Conservation (phyloP, 2,888 invertebrate species). For the Perizoma flavofasciatum region DNA sequence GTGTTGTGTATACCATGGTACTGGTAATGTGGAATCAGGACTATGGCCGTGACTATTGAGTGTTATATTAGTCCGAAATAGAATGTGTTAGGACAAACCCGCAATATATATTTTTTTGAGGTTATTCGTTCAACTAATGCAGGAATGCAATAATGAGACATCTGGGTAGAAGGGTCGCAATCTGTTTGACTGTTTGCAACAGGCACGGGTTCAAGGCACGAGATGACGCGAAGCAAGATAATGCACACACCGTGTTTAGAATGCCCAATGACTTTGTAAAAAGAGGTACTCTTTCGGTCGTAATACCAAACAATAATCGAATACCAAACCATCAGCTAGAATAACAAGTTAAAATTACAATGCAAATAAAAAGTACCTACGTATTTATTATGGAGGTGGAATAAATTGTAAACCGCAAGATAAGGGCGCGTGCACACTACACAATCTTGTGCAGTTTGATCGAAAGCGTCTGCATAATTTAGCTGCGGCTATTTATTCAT, state of each 20-base stretch:
- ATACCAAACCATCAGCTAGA: constrained; percentile 11
- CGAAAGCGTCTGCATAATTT: background rate
- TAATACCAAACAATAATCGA: constrained; percentile 11
- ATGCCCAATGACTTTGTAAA: constrained; percentile 5
- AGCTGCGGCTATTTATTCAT: too few species aligned
- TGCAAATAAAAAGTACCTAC: background rate
- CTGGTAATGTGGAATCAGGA: too few species aligned
- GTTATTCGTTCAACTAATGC: background rate
- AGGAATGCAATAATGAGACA: constrained; percentile 13
- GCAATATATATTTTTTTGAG: too few species aligned
- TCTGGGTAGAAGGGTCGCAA: constrained; percentile 5
- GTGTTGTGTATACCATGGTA: too few species aligned
- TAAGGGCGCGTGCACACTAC: background rate
- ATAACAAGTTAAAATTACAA: constrained; percentile 12
- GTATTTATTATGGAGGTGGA: background rate
- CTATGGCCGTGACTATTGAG: too few species aligned
- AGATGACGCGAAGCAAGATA: background rate
- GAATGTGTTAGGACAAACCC: too few species aligned
- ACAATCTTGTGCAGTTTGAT: background rate
- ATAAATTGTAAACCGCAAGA: constrained; percentile 9
- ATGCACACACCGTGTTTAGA: background rate
- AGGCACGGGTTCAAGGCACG: constrained; percentile 14
- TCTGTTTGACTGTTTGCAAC: constrained; percentile 1
- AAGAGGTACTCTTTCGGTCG: background rate
- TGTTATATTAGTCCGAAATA: too few species aligned